Evolutionary conservation across 2,888 invertebrate genomes (phyloP), one percentile per base, ranked within the genome.

Genomic region (Coelopa pilipes): DNA sequence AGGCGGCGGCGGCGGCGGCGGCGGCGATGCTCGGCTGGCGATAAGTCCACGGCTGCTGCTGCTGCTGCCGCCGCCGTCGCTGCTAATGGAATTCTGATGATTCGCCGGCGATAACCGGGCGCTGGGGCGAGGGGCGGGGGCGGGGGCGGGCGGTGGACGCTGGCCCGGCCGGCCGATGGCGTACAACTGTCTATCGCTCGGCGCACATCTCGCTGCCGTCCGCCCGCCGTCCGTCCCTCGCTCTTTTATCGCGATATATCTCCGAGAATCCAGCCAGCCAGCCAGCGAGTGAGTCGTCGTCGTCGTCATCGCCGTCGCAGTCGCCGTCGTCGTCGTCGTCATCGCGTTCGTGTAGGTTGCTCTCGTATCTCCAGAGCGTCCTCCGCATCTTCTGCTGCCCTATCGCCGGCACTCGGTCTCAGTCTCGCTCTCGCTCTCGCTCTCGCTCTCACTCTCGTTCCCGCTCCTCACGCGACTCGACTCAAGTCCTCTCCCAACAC

Each of bases 31-130:
- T 65, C 53, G 19, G 71, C 71, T 17, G 34, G 19, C 34, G 71
- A 71, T 71, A 71, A 71, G 24, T 47, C 15, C 65, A 15, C 63
- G 62, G 71, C 53, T 63, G 70, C 59, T 57, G 70, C 50, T 69
- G 55, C 59, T 59, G 68, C 34, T 68, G 53, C 50, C 17, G 63
- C 46, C 46, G 63, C 46, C 34, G 68, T 34, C 17, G 50, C 84
- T 83, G 85, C 85, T 85, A 85, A 85, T 85, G 85, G 85, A 85
- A 85, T 85, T 85, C 85, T 83, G 85, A 85, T 85, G 84, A 85
- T 85, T 85, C 83, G 81, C 83, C 82, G 81, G 82, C 81, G 85
- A 85, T 85, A 85, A 85, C 82, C n/a, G 53, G 11, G 34, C 24
- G 34, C 47, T 3, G 4, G 24, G 60, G 60, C 60, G 60, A 62